These are phyloP conservation scores for Palythoa heliodiscus DNA, from an alignment of 92 coral and sea anemone genomes.

Conservation along the genomic window DNA sequence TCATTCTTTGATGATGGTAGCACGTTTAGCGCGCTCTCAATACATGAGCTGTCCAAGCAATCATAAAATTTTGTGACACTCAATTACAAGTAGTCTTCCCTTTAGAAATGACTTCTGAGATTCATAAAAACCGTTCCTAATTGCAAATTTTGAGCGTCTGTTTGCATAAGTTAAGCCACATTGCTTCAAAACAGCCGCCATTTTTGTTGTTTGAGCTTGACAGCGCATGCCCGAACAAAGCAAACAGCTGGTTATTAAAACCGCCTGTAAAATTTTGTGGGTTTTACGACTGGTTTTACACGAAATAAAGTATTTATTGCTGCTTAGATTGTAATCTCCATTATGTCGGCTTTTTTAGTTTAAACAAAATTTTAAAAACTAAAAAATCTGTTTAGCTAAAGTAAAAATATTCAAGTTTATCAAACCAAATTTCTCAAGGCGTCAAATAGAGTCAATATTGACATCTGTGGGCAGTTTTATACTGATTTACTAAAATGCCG, in stretches of 20 bases:
- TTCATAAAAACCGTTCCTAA: conserved; percentile 67
- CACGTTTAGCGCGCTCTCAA: background rate
- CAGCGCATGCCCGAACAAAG: conserved; percentile 44
- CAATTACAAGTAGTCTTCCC: conserved; percentile 16
- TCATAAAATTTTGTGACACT: background rate
- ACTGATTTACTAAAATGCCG: background rate
- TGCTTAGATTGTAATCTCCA: background rate
- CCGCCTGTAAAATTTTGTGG: background rate
- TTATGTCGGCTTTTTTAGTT: background rate
- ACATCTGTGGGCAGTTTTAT: background rate
- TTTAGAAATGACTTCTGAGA: conserved; percentile 42
- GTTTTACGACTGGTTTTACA: background rate
- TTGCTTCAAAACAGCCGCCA: conserved; percentile 81
- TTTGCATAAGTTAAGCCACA: conserved; percentile 57
- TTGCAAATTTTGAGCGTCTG: conserved; percentile 58
- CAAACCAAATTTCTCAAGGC: background rate
- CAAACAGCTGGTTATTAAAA: conserved; percentile 40
- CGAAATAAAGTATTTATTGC: background rate
- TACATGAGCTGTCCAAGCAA: background rate
- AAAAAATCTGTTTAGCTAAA: background rate
- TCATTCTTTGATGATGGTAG: background rate
- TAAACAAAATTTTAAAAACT: background rate
- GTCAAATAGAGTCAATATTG: background rate
- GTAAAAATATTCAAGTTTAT: background rate
- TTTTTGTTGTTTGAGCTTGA: conserved; percentile 43